A percentile compares a stretch with the other conserved stretches of the same genome.
Conservation (phyloP, 1,140 invertebrate species). For the Archegozetes longisetosus region DNA sequence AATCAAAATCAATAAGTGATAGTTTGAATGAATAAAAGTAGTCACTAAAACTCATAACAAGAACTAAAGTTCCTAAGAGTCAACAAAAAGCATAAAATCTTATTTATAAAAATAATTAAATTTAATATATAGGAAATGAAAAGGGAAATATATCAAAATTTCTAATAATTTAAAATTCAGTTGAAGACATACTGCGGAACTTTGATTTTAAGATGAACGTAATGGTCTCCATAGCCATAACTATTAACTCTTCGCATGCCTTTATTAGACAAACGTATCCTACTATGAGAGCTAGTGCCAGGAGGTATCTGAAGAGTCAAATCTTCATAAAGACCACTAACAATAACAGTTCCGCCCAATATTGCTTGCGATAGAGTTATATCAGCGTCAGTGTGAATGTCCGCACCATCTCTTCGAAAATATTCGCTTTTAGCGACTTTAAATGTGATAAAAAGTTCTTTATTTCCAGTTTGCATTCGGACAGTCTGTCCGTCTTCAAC, state of each 20-base stretch:
- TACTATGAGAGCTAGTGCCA: slow-evolving; percentile 79
- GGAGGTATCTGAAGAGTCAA: slow-evolving; percentile 68
- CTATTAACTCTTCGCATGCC: slow-evolving; percentile 81
- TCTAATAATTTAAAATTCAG: not conserved
- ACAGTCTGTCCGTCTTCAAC: slow-evolving; percentile 93
- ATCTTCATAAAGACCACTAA: slow-evolving; percentile 90
- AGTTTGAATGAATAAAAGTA: not conserved
- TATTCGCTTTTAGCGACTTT: slow-evolving; percentile 69
- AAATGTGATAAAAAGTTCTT: slow-evolving; percentile 82
- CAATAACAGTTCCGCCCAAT: slow-evolving; percentile 73
- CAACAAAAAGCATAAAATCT: not conserved
- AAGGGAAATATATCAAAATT: too few relatives aligned
- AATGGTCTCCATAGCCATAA: slow-evolving; percentile 88
- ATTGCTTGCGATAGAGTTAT: slow-evolving; percentile 79
- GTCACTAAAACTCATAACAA: not conserved
- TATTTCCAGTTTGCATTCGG: slow-evolving; percentile 67
- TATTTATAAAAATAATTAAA: too few relatives aligned
- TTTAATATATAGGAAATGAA: too few relatives aligned
- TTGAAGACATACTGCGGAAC: slow-evolving; percentile 32
- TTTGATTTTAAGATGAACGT: slow-evolving; percentile 80
- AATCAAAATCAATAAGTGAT: not conserved
- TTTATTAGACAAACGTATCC: slow-evolving; percentile 66
- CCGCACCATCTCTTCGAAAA: slow-evolving; percentile 78
- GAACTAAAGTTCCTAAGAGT: not conserved
- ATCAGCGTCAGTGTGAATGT: slow-evolving; percentile 75